Evolutionary conservation across 2,113 vertebrate genomes (phyloP).

Genomic region (Eulemur rufifrons): DNA sequence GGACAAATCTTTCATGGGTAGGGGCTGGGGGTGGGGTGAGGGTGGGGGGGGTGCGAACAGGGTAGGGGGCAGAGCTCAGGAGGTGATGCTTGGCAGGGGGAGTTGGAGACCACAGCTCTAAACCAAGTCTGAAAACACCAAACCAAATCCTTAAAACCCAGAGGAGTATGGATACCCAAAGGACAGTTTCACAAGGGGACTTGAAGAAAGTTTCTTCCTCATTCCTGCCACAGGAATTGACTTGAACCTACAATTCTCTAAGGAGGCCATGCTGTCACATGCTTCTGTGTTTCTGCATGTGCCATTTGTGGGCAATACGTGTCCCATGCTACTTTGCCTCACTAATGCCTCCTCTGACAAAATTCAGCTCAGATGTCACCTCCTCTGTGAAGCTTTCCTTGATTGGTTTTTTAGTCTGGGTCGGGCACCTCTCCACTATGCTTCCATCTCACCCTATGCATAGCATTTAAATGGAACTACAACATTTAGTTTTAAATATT

Average conservation of each 20-base stretch:
- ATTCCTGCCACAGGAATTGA: background rate
- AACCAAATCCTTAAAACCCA: background rate
- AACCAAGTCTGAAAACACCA: background rate
- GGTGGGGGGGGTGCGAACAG: too few species aligned
- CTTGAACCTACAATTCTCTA: background rate
- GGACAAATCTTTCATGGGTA: too few species aligned
- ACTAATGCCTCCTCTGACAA: background rate
- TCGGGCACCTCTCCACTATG: background rate
- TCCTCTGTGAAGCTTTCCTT: background rate
- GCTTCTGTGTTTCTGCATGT: accelerated
- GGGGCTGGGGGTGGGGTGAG: too few species aligned
- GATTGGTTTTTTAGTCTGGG: background rate
- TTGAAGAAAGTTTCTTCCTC: background rate
- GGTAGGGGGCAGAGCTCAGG: too few species aligned
- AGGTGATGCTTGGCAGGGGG: too few species aligned
- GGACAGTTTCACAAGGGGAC: background rate
- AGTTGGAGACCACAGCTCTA: background rate
- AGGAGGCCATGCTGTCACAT: background rate
- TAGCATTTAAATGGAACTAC: background rate
- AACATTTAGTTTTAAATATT: background rate
- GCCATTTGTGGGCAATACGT: background rate
- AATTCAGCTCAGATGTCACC: background rate
- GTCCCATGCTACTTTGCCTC: background rate
- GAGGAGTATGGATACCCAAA: background rate
- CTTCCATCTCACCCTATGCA: background rate